Base-by-base conservation (phyloP, 2,888 invertebrate genomes). In the Epirrhoe tristata region DNA sequence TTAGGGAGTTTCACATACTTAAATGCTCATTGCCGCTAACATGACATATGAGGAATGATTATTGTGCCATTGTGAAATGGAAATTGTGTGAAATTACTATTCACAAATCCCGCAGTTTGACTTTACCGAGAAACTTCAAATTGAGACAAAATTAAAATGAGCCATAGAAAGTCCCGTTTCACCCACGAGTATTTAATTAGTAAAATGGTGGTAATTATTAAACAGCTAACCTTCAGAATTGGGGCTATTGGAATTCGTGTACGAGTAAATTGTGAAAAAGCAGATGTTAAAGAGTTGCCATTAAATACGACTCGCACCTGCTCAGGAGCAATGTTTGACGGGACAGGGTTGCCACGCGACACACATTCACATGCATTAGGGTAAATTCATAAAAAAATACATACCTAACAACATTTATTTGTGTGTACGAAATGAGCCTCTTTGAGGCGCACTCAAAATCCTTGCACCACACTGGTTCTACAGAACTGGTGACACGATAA, bases 1-100 rank as follows among this genome's bases (percentile, higher is more conserved):
- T 86, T 87, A 85, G 77, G 77, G 77, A 85, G 82, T 88, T 93
- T 93, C 93, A 92, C 93, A 91, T 93, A 88, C 87, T 90, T 90
- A 91, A 86, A 88, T 84, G 87, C 82, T 88, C 88, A 89, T 88
- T 88, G 87, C 87, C 79, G 82, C 82, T 81, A 81, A 85, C 89
- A 89, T 89, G 90, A 87, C 91, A 90, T 90, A 86, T 84, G 88
- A 87, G 84, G 87, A 91, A 91, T 67, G 52, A 63, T 91, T 88
- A 91, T 91, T 88, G 83, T 77, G 75, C 79, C 80, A 81, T 86
- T 88, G 86, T 87, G 81, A 79, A 82, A 84, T 86, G 81, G 78
- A 84, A 86, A 81, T 77, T 84, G 81, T 81, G 76, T 78, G 77
- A 79, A 77, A 65, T 62, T 58, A 5, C n/a, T 61, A 53, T 61